Evolutionary conservation across 2,888 invertebrate genomes (phyloP).

Genomic region (Lepidocyrtinus sp.): DNA sequence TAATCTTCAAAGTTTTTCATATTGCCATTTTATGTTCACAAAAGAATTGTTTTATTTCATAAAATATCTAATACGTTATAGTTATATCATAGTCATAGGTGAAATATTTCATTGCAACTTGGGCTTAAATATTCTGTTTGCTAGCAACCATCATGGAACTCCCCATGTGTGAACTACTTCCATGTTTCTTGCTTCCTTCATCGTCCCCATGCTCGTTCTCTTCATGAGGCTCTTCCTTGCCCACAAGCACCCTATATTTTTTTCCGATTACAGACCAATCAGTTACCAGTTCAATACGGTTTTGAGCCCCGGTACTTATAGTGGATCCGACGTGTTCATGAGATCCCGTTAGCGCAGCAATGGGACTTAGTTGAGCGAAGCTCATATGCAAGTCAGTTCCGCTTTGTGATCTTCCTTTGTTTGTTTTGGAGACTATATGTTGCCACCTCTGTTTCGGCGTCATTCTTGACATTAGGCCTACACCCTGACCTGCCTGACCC

Average conservation of each 20-base stretch:
- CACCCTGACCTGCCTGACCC: slow-evolving; percentile 66
- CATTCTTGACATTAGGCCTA: slow-evolving; percentile 67
- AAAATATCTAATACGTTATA: no score
- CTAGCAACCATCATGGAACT: slow-evolving; percentile 23
- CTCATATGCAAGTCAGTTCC: slow-evolving; percentile 69
- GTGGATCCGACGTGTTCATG: slow-evolving; percentile 61
- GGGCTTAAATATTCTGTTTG: no score
- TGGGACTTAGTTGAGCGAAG: slow-evolving; percentile 69
- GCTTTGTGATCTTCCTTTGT: no score
- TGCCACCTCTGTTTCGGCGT: slow-evolving; percentile 43
- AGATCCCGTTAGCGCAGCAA: slow-evolving; percentile 64
- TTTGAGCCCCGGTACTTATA: slow-evolving; percentile 81
- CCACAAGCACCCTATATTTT: slow-evolving; percentile 86
- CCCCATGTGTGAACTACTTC: slow-evolving; percentile 12
- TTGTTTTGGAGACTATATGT: slow-evolving; percentile 34
- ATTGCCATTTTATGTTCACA: no score
- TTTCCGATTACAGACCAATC: slow-evolving; percentile 93
- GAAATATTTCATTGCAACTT: no score
- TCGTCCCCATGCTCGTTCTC: slow-evolving; percentile 10
- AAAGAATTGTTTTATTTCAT: no score
- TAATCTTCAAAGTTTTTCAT: no score
- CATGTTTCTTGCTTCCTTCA: slow-evolving; percentile 13
- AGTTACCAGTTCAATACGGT: slow-evolving; percentile 89
- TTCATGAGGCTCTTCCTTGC: slow-evolving; percentile 75
- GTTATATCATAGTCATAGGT: no score